A percentile compares a stretch with the other conserved stretches of the same genome.
These are phyloP conservation scores for Nothobranchius kuhntae DNA, from an alignment of 2,113 vertebrate genomes.

Conservation along the genomic window DNA sequence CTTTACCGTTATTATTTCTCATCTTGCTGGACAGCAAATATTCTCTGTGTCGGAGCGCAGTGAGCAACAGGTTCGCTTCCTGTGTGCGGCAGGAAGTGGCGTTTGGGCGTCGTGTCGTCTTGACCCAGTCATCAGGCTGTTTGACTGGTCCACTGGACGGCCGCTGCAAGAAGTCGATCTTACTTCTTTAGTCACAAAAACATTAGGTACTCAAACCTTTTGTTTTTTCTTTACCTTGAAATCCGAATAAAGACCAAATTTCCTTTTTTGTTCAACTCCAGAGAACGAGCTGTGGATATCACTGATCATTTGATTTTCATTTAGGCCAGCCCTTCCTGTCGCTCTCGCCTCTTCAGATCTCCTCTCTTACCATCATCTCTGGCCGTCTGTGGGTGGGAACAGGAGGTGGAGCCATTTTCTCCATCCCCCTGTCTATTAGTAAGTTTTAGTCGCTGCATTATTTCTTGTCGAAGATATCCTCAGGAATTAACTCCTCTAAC, in stretches of 20 bases:
- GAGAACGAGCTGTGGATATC: not conserved
- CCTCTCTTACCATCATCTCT: constrained; percentile 73
- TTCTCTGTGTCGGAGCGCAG: constrained; percentile 78
- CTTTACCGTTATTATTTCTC: not conserved
- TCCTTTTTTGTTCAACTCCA: not conserved
- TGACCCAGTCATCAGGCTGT: constrained; percentile 77
- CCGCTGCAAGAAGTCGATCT: constrained; percentile 81
- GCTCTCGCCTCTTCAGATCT: constrained; percentile 80
- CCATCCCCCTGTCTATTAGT: constrained; percentile 78
- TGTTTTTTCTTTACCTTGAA: too few species aligned
- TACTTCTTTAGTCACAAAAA: constrained; percentile 72
- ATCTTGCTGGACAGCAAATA: constrained; percentile 64
- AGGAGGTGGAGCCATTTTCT: constrained; percentile 79
- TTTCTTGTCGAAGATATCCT: not conserved
- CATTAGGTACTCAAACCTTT: constrained; percentile 60
- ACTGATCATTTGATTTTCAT: constrained; percentile 6
- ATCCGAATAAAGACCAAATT: too few species aligned
- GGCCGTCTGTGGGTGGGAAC: constrained; percentile 81
- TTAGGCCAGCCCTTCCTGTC: constrained; percentile 75
- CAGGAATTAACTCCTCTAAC: not conserved
- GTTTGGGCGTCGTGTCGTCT: constrained; percentile 81
- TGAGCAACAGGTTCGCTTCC: constrained; percentile 83
- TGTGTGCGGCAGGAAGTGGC: constrained; percentile 78
- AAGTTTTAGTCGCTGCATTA: constrained; percentile 41
- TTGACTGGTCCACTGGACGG: constrained; percentile 79